These are phyloP conservation scores for Drosophila recens DNA, from an alignment of 2,888 invertebrate genomes.

Conservation along the genomic window DNA sequence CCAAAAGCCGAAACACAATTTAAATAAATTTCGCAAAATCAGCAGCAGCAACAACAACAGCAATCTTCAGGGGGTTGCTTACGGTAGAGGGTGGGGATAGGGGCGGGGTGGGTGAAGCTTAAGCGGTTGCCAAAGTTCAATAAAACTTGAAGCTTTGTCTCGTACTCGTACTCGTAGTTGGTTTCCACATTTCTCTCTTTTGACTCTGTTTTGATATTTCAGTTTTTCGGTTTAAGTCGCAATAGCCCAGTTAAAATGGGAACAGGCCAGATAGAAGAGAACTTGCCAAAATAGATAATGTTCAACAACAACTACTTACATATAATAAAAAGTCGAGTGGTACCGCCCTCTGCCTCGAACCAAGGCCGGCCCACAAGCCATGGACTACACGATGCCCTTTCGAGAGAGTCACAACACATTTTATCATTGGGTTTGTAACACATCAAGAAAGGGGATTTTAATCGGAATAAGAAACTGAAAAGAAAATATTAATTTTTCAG, in stretches of 20 bases:
- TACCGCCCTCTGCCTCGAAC: constrained; percentile 23
- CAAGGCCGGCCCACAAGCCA: constrained; percentile 26
- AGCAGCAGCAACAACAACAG: constrained; percentile 35
- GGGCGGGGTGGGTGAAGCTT: neutral
- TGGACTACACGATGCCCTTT: constrained; percentile 6
- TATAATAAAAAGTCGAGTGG: constrained; percentile 30
- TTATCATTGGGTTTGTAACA: neutral
- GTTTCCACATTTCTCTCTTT: constrained; percentile 24
- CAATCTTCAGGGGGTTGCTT: constrained; percentile 12
- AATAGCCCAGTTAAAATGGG: constrained; percentile 79
- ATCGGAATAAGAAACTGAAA: neutral
- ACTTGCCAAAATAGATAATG: constrained; percentile 61
- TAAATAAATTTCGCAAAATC: constrained; percentile 77
- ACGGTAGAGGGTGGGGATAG: neutral
- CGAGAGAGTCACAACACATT: neutral
- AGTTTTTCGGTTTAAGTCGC: constrained; percentile 67
- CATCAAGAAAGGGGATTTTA: neutral
- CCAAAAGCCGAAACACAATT: constrained; percentile 57
- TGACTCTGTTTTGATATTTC: constrained; percentile 30
- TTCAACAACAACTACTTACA: constrained; percentile 34
- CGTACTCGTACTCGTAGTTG: constrained; percentile 22
- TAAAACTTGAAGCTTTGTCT: constrained; percentile 67
- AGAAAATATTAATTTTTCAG: neutral
- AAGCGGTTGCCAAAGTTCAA: constrained; percentile 69
- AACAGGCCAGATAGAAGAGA: constrained; percentile 60